phyloP scores from a whole-genome alignment of 2,113 vertebrate genomes.

The Caloenas nicobarica region DNA sequence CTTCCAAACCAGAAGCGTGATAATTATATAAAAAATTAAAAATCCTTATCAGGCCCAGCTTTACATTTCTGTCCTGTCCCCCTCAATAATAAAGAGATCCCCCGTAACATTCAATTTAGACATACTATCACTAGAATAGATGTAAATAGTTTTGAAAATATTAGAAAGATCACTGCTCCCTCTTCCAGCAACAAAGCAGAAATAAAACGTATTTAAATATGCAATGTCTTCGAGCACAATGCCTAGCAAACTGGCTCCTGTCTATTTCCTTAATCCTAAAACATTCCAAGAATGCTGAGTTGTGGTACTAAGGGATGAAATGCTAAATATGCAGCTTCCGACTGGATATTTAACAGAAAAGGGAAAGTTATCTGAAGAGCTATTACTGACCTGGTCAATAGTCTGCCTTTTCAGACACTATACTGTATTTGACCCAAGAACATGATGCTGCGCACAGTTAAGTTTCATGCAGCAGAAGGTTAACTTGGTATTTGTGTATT shows the following conservation, averaged over 20 bases:
- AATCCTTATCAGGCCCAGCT: not conserved
- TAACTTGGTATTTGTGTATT: not conserved
- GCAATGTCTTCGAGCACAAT: not conserved
- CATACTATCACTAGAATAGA: not conserved
- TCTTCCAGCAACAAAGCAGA: slow-evolving; percentile 10
- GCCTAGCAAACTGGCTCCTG: not conserved
- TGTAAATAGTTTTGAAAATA: not conserved
- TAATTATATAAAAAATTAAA: not conserved
- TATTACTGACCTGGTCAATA: not conserved
- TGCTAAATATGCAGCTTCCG: not conserved
- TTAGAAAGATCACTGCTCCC: not conserved
- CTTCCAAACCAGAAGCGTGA: not conserved
- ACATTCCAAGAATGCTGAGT: not conserved
- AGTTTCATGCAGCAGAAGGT: not conserved
- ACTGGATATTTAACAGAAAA: not conserved
- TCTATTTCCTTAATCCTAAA: not conserved
- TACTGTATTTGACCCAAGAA: not conserved
- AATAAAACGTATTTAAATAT: not conserved
- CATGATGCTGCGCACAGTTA: not conserved
- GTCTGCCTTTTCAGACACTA: not conserved
- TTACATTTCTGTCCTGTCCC: not conserved
- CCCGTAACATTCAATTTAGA: not conserved
- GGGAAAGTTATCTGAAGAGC: not conserved
- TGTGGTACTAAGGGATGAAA: not conserved
- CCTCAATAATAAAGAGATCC: not conserved